Base-by-base conservation (phyloP, 2,888 invertebrate genomes). In the Ochropleura leucogaster region DNA sequence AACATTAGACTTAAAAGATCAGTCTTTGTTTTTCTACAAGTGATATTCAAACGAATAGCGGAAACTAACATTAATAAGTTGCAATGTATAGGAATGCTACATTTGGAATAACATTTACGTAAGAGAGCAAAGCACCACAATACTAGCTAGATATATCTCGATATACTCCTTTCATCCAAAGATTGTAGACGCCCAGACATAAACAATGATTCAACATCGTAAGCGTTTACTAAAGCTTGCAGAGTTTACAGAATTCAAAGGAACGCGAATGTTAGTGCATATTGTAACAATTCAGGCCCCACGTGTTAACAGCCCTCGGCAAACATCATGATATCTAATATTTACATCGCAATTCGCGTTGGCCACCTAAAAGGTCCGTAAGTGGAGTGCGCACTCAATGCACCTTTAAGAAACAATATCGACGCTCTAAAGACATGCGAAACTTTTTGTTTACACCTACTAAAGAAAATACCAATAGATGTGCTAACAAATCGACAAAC, bases 401-500 rank as follows among this genome's bases (percentile, higher is more conserved):
- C 71, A 68, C 62, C 80, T 83, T 69, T 75, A 86, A 90, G 90
- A 90, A 90, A 92, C 91, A 92, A 92, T 92, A 85, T 90, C 87
- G 86, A 88, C 77, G 81, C 85, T 88, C 87, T 89, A 91, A 91
- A 93, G 90, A 91, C 89, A 92, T 89, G 91, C 89, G 88, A 90
- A 89, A 87, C 88, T 90, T 91, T 93, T 93, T 94, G 94, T 95
- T 94, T 93, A 92, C 91, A 91, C 89, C 89, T 90, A 90, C 91
- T 92, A 93, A 93, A 92, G 92, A 87, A 94, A 93, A 94, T 91
- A 93, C 93, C 92, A 93, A 94, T 92, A 93, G 93, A 94, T 85
- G 93, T 94, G 94, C 94, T 94, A 95, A 95, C 94, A 95, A 95
- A 95, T 93, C 91, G 89, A 94, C 95, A 95, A 95, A 95, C 93